Base-by-base conservation (phyloP, 2,113 vertebrate species). In the Telmatochromis bifrenatus region DNA sequence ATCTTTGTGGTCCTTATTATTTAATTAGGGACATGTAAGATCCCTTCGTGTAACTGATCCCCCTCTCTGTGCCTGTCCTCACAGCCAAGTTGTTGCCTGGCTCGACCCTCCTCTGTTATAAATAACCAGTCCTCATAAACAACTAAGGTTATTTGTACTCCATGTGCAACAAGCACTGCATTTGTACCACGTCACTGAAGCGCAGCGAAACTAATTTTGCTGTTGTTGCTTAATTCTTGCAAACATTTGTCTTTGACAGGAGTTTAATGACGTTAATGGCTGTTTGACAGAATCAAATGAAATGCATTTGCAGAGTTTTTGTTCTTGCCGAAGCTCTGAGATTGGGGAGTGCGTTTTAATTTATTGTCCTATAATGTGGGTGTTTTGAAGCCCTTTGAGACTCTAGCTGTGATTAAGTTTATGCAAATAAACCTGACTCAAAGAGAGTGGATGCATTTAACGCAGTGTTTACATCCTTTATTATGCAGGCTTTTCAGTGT, bases 361-460 rank as follows among this genome's bases (percentile, higher is more conserved):
- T 79, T 39, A 49, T 85, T 26, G 55, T 75, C 33, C 23, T 17
- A 55, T 79, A 9, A 83, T 12, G 85, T 91, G 83, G 86, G 82
- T 19, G 49, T 79, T 12, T 37, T 49, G 47, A 47, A 45, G 47
- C 87, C 70, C 85, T 88, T 55, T 81, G 84, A 88, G 73, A 75
- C 45, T n/a, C 26, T 10, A 83, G 7, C 86, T 79, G 60, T 77
- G 82, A 87, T 83, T 75, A 87, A 75, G 55, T 15, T 47, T 65
- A 70, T 90, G 62, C 88, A 87, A 89, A 89, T 84, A 87, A 77
- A 79, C 68, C 7, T 21, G 26, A 56, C 81, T 91, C 31, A 37
- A 4, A 17, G 53, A 65, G 28, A 88, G 28, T 9, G 9, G 9
- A 62, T 35, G 56, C 49, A 13, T 53, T n/a, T 84, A 77, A 31